These are phyloP conservation scores for Phaenicophaeus curvirostris DNA, from an alignment of 2,797 vertebrate genomes.

Conservation along the genomic window DNA sequence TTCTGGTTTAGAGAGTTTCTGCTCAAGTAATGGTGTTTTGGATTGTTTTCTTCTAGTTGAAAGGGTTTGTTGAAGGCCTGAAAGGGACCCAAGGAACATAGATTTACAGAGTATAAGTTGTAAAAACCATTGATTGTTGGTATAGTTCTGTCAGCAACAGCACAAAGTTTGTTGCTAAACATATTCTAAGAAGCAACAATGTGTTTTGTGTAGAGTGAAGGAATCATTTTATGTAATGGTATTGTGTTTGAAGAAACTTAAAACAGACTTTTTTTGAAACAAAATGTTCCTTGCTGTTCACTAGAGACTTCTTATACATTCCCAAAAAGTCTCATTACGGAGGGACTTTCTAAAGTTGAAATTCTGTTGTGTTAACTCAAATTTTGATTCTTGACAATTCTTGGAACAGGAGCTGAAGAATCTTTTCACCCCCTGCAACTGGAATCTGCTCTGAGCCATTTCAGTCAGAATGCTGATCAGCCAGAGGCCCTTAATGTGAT, in stretches of 20 bases:
- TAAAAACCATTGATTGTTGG: not conserved
- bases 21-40: not conserved
- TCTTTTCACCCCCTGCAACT: conserved; percentile 79
- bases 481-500: not conserved
- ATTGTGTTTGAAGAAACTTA: not conserved
- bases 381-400: not conserved
- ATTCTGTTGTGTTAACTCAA: not conserved
- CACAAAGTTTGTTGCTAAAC: not conserved
- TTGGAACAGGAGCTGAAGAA: conserved; percentile 69
- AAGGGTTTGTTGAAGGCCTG: not conserved
- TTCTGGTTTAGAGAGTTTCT: not conserved
- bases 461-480: conserved; percentile 17
- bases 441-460: conserved; percentile 78
- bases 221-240: not conserved
- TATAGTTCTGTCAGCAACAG: not conserved
- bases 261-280: not conserved
- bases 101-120: not conserved
- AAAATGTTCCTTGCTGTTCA: not conserved
- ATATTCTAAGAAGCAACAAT: not conserved
- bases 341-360: not conserved
- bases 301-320: not conserved
- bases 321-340: not conserved
- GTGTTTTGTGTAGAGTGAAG: not conserved
- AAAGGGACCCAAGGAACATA: not conserved
- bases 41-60: not conserved